Base-by-base conservation (phyloP, 2,888 invertebrate species). In the Galeopsomyia nigrocyanea region DNA sequence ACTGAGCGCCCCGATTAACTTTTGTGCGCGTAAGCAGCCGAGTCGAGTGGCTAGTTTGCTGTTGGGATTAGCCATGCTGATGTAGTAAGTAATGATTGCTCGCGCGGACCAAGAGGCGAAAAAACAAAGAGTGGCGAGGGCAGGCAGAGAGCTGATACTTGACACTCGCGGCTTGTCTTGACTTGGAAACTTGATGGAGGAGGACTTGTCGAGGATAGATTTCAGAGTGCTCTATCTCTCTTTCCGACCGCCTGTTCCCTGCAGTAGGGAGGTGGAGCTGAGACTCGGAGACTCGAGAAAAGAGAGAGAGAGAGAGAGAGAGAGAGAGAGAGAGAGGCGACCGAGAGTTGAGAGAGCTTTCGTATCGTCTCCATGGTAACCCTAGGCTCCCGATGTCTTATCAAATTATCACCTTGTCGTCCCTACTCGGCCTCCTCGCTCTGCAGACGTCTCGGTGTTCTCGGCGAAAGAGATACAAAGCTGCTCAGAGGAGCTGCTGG, bases 331-430 rank as follows among this genome's bases (percentile, higher is more conserved):
- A 75, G 71, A 76, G 76, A 74, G 71, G 73, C 77, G 75, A 71
- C 65, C 74, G 71, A 72, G 76, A 78, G 74, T 75, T 77, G 75
- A 77, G 78, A 81, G 80, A 81, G 81, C 78, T 81, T 82, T 82
- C 82, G 83, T 83, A 83, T 81, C 82, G 86, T 86, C 77, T 77
- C 82, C 85, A 86, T 86, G 81, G 86, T 79, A 86, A 86, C 86
- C 80, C 39, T 39, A 39, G 39, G 10, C 85, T 82, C 81, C 81
- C 82, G 77, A 85, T 84, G 85, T 86, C 86, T 86, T 86, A 86
- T 86, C 86, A 86, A 86, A 86, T 86, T 86, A 86, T 86, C 86
- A 86, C 86, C 86, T 86, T 64, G 72, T 78, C 80, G 74, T 76
- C 80, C 71, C 51, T 76, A 74, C 76, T 68, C 68, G 39, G 50